Conservation (phyloP, 2,888 invertebrate species). For the Drosophila sordidapex region DNA sequence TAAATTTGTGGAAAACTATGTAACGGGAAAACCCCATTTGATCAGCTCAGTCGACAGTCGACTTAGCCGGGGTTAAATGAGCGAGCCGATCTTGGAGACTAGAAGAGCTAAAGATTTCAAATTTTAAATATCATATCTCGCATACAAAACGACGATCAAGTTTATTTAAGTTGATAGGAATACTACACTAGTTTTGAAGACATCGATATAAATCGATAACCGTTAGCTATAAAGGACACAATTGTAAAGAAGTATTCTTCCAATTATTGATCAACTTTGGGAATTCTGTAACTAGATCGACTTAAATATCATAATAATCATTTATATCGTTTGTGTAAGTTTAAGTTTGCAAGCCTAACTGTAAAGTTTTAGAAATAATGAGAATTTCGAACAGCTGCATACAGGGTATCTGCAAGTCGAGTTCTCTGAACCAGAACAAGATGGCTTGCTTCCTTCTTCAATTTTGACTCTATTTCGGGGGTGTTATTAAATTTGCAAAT, state of each 20-base stretch:
- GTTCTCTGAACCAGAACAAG: not conserved
- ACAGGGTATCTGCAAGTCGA: not conserved
- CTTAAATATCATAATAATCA: not conserved
- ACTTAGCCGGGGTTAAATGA: not conserved
- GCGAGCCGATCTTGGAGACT: too few relatives aligned
- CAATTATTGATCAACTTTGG: not conserved
- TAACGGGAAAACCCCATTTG: not conserved
- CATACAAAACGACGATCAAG: too few relatives aligned
- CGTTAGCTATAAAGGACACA: not conserved
- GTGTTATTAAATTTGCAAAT: constrained; percentile 72
- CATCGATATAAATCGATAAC: not conserved
- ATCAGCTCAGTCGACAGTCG: not conserved
- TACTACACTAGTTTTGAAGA: too few relatives aligned
- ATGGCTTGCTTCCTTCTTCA: not conserved
- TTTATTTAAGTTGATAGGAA: too few relatives aligned
- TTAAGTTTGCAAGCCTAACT: too few relatives aligned
- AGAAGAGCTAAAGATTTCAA: not conserved
- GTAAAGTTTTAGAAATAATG: not conserved
- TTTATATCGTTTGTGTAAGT: not conserved
- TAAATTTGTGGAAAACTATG: not conserved
- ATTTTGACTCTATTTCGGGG: constrained; percentile 14
- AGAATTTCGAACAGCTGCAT: not conserved
- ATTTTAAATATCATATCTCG: not conserved
- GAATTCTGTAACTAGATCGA: not conserved
- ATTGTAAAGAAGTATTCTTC: not conserved